Evolutionary conservation across 2,113 vertebrate genomes (phyloP).

Genomic region (Lophotis ruficrista): DNA sequence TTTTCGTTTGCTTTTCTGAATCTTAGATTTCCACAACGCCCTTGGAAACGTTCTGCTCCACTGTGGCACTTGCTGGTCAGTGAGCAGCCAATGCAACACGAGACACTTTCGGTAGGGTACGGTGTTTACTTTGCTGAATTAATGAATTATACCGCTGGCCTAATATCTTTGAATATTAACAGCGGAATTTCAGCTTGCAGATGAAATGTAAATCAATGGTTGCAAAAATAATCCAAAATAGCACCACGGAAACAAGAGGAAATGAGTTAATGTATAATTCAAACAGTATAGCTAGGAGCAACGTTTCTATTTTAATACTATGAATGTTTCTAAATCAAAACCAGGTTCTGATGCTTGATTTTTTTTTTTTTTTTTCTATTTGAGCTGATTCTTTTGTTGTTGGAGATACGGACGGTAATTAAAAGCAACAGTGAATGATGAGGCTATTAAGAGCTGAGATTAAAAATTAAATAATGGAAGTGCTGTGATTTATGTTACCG

Average conservation of each 20-base stretch:
- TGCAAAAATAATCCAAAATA: slow-evolving; percentile 33
- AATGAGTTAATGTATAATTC: slow-evolving; percentile 54
- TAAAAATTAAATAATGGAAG: slow-evolving; percentile 8
- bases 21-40: not conserved
- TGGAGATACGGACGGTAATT: slow-evolving; percentile 18
- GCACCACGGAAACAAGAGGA: not conserved
- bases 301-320: slow-evolving; percentile 40
- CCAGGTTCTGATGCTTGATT: not conserved
- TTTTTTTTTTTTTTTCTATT: not conserved
- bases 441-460: not conserved
- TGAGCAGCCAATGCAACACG: not conserved
- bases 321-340: slow-evolving; percentile 36
- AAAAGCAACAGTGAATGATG: slow-evolving; percentile 22
- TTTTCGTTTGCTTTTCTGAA: not conserved
- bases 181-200: not conserved
- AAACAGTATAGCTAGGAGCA: slow-evolving; percentile 25
- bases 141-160: slow-evolving; percentile 7
- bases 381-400: not conserved
- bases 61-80: not conserved
- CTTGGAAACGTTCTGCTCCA: not conserved
- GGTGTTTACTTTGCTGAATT: not conserved
- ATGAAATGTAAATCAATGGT: not conserved
- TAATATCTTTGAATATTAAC: not conserved
- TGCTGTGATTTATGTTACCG: not conserved
- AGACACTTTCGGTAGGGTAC: not conserved